phyloP scores from a whole-genome alignment of 1,140 invertebrate species.

The Diuraphis noxia region DNA sequence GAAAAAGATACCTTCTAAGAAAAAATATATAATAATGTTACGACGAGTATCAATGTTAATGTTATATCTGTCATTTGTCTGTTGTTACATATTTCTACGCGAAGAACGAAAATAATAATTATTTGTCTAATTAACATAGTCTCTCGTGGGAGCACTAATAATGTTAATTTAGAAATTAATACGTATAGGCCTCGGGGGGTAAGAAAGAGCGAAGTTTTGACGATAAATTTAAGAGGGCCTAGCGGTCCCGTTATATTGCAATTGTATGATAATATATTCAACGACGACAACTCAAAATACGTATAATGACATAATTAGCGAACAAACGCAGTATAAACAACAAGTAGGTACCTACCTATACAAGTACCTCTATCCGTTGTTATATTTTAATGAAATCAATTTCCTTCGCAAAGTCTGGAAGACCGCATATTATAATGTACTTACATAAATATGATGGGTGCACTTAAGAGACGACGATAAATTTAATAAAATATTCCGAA shows the following conservation, averaged over 20 bases:
- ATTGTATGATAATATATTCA: slow-evolving; percentile 4
- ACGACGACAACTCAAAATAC: not conserved
- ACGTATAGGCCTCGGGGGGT: not conserved
- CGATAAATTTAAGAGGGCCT: slow-evolving; percentile 6
- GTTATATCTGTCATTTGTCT: not conserved
- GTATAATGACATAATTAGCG: not conserved
- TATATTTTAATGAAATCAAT: not conserved
- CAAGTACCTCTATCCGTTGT: not conserved
- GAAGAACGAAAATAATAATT: not conserved
- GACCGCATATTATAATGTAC: not conserved
- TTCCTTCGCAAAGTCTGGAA: not conserved
- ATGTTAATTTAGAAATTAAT: slow-evolving; percentile 27
- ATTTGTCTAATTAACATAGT: not conserved
- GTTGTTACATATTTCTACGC: not conserved
- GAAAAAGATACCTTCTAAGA: not conserved
- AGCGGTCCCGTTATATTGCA: not conserved
- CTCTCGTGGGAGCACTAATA: not conserved
- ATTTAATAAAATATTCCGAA: not conserved
- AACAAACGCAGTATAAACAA: not conserved
- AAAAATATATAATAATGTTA: not conserved
- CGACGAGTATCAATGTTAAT: not conserved
- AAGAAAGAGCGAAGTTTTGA: not conserved
- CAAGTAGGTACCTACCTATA: not conserved
- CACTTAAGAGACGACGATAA: not conserved
- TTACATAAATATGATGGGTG: not conserved